Evolutionary conservation across 2,113 vertebrate genomes (phyloP).

Genomic region (Myrmecobius fasciatus): DNA sequence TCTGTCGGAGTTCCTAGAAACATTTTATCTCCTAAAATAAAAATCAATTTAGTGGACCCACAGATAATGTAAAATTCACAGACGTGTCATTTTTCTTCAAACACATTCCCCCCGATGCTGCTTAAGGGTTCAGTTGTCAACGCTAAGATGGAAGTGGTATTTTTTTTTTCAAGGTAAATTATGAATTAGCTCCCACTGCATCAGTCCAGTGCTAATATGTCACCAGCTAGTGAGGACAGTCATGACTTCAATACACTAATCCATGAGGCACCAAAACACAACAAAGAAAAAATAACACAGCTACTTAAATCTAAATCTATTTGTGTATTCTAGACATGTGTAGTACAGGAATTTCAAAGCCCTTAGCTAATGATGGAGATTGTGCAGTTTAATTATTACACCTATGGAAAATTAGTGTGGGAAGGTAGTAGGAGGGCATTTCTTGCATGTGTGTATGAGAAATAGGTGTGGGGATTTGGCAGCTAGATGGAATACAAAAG

Average conservation of each 20-base stretch:
- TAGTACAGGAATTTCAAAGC: not conserved
- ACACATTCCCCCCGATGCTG: conserved; percentile 62
- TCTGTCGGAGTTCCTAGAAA: conserved; percentile 63
- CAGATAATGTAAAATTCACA: conserved; percentile 73
- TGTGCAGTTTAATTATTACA: not conserved
- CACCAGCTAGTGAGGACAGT: conserved; percentile 52
- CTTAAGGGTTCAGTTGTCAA: conserved; percentile 69
- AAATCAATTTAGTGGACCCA: conserved; percentile 72
- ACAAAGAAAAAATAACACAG: conserved; percentile 5
- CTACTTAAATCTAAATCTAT: conserved; percentile 29
- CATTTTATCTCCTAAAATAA: conserved; percentile 75
- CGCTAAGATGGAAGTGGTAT: conserved; percentile 35
- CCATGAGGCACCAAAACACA: conserved; percentile 10
- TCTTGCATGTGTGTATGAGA: not conserved
- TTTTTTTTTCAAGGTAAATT: conserved; percentile 61
- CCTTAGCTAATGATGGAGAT: conserved; percentile 17
- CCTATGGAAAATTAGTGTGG: not conserved
- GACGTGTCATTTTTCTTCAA: conserved; percentile 67
- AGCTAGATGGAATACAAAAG: not conserved
- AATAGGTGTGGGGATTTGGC: not conserved
- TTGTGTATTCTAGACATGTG: not conserved
- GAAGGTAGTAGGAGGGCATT: too few relatives aligned
- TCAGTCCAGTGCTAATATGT: conserved; percentile 56
- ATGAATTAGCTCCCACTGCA: conserved; percentile 60
- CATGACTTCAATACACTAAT: conserved; percentile 35